Conservation (phyloP, 1,140 invertebrate genomes). For the Wasmannia auropunctata region DNA sequence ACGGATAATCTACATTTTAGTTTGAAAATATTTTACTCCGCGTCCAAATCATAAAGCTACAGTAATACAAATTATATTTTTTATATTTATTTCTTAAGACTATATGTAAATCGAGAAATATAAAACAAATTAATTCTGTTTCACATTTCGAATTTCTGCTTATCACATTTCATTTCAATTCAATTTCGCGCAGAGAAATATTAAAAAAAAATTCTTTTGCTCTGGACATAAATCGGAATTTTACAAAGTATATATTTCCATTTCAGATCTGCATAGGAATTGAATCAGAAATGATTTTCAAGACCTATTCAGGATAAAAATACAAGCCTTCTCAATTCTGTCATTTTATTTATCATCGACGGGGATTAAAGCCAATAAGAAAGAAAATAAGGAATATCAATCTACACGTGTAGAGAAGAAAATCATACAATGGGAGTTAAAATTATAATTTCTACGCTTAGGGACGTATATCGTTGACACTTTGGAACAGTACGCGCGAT, state of each 20-base stretch:
- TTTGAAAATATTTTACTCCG: slow-evolving; percentile 1
- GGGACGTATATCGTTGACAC: slow-evolving; percentile 15
- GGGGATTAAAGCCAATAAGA: neutral
- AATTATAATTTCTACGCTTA: slow-evolving; percentile 24
- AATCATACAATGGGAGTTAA: neutral
- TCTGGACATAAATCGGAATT: neutral
- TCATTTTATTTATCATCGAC: neutral
- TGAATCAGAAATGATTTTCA: neutral
- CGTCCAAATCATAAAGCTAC: neutral
- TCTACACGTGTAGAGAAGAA: neutral
- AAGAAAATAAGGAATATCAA: neutral
- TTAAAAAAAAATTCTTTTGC: neutral
- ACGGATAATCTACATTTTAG: neutral
- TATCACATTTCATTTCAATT: neutral
- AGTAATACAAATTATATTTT: too few relatives aligned
- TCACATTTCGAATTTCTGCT: neutral
- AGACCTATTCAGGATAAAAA: neutral
- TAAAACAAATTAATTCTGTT: slow-evolving; percentile 9
- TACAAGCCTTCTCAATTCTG: neutral
- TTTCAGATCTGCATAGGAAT: neutral
- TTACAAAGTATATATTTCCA: neutral
- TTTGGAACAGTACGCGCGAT: slow-evolving; percentile 16
- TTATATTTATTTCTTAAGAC: neutral
- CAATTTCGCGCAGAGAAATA: neutral
- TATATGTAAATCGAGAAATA: neutral